Base-by-base conservation (phyloP, 2,797 vertebrate genomes). In the Borostomias antarcticus region DNA sequence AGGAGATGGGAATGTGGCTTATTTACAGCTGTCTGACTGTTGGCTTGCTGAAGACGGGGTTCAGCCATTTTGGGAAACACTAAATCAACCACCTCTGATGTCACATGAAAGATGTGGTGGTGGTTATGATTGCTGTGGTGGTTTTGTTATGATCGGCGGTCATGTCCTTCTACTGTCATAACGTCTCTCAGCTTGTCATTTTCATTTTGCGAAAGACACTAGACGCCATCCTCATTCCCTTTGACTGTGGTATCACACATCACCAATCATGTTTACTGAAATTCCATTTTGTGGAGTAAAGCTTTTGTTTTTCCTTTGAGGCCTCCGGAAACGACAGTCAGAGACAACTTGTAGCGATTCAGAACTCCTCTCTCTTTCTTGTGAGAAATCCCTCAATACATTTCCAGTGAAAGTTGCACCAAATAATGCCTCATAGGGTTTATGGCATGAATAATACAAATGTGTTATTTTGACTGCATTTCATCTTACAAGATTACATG, bases 391-490 rank as follows among this genome's bases (percentile, higher is more conserved):
- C 64, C 67, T 45, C 57, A 75, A 80, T 77, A 48, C 37, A 21
- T 73, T 59, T 43, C 54, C 61, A 17, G 43, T 60, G 9, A 30
- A 53, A 69, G 70, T 72, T 64, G 48, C 26, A 68, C 53, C 56
- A 71, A 58, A 72, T 70, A 60, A 72, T 70, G 48, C 64, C 64
- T 73, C 58, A 68, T 74, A 48, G 54, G 19, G 66, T 65, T 70
- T 19, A 17, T 62, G 11, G 57, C 72, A 84, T 77, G 53, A 87
- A 86, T 80, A 82, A 85, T 74, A 72, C 30, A 87, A 45, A 54
- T 52, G 52, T 72, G 78, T 68, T 64, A 77, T 80, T 80, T 72
- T 28, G 58, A 65, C 69, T 77, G 64, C 67, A 63, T 82, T 75
- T 60, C 65, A 56, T 71, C 66, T 63, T 56, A 68, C 74, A 57